phyloP scores from a whole-genome alignment of 1,140 invertebrate genomes.

The Pseudomyrmex dendroicus region DNA sequence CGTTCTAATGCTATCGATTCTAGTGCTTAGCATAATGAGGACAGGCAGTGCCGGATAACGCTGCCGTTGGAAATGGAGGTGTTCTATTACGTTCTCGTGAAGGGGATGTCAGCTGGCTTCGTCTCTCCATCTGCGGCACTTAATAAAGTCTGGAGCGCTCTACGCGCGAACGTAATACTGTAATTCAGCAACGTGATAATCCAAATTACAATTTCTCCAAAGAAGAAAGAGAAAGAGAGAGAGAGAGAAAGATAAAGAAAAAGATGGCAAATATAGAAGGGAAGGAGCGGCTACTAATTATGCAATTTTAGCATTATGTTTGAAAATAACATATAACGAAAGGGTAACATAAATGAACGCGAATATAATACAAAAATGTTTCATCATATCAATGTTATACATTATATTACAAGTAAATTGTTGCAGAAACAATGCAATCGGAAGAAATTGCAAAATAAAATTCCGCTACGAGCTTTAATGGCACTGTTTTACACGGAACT shows the following conservation, averaged over 20 bases:
- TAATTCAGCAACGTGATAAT: constrained; percentile 28
- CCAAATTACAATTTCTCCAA: constrained; percentile 16
- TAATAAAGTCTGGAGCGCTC: constrained; percentile 14
- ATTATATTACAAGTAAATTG: neutral
- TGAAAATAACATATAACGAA: neutral
- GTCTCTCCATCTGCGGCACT: constrained; percentile 27
- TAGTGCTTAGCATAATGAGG: constrained; percentile 83
- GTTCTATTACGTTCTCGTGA: constrained; percentile 66
- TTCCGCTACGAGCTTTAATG: neutral
- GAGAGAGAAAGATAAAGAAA: neutral
- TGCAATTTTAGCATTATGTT: neutral
- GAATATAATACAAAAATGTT: neutral
- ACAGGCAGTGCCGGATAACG: constrained; percentile 75
- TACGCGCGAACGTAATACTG: constrained; percentile 5
- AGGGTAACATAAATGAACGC: neutral
- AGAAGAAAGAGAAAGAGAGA: no score
- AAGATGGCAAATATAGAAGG: constrained; percentile 9
- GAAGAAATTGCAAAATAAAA: constrained; percentile 45
- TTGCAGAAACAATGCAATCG: neutral
- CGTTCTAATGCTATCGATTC: constrained; percentile 82
- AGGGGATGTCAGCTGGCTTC: constrained; percentile 53
- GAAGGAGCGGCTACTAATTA: neutral
- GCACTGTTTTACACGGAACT: constrained; percentile 17
- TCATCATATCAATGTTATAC: no score
- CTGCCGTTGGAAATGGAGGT: constrained; percentile 68